Evolutionary conservation across 2,888 invertebrate species (phyloP).

Genomic region (Ophioninae sp.): DNA sequence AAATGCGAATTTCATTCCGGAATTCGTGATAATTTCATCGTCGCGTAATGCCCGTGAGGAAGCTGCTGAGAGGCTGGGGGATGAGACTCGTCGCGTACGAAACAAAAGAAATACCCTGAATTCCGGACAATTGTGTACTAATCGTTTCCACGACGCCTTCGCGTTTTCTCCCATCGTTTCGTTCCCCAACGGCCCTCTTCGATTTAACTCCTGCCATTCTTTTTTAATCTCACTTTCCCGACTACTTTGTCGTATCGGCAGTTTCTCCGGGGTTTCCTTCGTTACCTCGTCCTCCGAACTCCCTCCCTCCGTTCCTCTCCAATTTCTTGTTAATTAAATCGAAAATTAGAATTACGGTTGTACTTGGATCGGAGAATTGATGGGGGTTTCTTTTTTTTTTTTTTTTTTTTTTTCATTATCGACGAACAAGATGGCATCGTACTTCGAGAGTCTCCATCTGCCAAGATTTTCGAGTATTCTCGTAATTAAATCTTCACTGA

Average conservation of each 20-base stretch:
- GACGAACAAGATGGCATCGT: constrained; percentile 6
- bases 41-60: not conserved
- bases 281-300: constrained; percentile 1
- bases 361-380: constrained; percentile 51
- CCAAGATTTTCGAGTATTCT: not conserved
- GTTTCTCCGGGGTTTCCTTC: constrained; percentile 20
- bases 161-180: constrained; percentile 53
- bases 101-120: constrained; percentile 61
- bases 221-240: constrained; percentile 40
- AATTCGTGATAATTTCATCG: constrained; percentile 48
- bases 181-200: constrained; percentile 50
- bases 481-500: not conserved
- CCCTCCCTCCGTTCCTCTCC: constrained; percentile 24
- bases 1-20: constrained; percentile 40
- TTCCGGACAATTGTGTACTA: constrained; percentile 61
- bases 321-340: constrained; percentile 59
- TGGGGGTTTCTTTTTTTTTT: constrained; percentile 14
- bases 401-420: constrained; percentile 35
- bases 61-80: not conserved
- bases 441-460: constrained; percentile 12
- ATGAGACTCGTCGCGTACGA: constrained; percentile 23
- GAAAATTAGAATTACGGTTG: constrained; percentile 57
- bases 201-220: constrained; percentile 43
- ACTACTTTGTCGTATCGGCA: constrained; percentile 24
- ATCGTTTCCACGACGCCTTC: constrained; percentile 57